Conservation (phyloP, 2,797 vertebrate genomes). For the Cuniculus paca region DNA sequence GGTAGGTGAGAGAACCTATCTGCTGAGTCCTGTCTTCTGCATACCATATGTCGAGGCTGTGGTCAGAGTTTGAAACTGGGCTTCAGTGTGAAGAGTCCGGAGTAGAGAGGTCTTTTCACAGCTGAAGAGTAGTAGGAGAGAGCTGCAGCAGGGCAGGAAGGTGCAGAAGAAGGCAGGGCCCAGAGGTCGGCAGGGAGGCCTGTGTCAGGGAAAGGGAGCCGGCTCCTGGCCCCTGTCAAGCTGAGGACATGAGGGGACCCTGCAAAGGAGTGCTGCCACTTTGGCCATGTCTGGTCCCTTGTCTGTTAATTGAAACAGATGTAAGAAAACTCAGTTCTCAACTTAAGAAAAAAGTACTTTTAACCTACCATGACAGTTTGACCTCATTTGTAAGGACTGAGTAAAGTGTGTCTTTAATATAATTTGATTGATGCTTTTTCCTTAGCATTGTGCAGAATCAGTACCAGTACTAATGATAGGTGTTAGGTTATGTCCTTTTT, state of each 20-base stretch:
- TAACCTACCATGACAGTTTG: background rate
- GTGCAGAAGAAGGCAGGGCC: background rate
- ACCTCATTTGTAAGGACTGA: slow-evolving; percentile 33
- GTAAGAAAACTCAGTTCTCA: background rate
- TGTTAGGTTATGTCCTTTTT: slow-evolving; percentile 10
- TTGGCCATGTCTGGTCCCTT: background rate
- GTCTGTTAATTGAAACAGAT: background rate
- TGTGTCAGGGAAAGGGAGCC: background rate
- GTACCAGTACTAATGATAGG: background rate
- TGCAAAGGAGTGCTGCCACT: background rate
- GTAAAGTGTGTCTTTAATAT: slow-evolving; percentile 7
- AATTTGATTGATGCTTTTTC: slow-evolving; percentile 30
- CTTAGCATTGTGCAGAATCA: slow-evolving; percentile 11
- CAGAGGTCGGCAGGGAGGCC: too few species aligned
- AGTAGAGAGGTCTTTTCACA: background rate
- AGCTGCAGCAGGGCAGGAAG: background rate
- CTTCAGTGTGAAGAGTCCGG: background rate
- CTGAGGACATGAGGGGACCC: background rate
- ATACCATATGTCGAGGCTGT: background rate
- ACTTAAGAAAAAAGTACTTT: background rate
- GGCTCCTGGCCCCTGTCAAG: too few species aligned
- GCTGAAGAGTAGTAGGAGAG: background rate
- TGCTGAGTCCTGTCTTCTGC: background rate
- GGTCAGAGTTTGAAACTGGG: slow-evolving; percentile 22
- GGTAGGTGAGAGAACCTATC: background rate